A percentile compares a stretch with the other conserved stretches of the same genome.
These are phyloP conservation scores for Cryptomyrus ogoouensis DNA, from an alignment of 2,113 vertebrate species.

Conservation along the genomic window DNA sequence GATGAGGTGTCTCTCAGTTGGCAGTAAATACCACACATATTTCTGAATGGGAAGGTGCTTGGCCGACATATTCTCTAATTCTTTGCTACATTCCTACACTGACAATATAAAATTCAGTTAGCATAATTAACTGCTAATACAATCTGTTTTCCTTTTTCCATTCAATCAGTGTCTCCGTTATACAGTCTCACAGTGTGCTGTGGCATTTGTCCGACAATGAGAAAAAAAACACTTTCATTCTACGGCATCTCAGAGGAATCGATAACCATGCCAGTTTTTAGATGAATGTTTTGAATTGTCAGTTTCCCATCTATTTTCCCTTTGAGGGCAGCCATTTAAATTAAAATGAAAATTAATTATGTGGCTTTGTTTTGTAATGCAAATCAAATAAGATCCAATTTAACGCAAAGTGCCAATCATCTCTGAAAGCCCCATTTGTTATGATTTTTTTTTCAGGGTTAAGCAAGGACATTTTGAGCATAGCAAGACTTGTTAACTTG, in stretches of 20 bases:
- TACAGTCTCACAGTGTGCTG: constrained; percentile 12
- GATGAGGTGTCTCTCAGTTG: constrained; percentile 6
- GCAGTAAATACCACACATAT: neutral
- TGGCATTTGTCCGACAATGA: constrained; percentile 24
- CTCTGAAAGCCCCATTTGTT: constrained; percentile 9
- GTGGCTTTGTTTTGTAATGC: constrained; percentile 36
- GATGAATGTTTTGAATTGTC: constrained; percentile 34
- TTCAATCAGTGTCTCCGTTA: constrained; percentile 22
- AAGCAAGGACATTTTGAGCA: neutral
- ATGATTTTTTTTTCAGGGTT: neutral
- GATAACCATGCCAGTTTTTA: constrained; percentile 21
- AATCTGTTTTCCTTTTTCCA: constrained; percentile 7
- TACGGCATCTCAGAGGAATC: constrained; percentile 23
- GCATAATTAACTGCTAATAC: constrained; percentile 2
- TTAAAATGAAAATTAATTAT: constrained; percentile 39
- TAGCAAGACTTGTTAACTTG: neutral
- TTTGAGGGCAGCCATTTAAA: constrained; percentile 28
- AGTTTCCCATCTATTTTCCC: constrained; percentile 25
- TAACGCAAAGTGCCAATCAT: constrained; percentile 31
- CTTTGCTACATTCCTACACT: neutral
- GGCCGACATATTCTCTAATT: neutral
- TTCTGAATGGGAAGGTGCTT: neutral
- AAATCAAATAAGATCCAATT: constrained; percentile 36
- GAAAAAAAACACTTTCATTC: constrained; percentile 29
- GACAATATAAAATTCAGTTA: neutral